These are phyloP conservation scores for Chloropsis hardwickii DNA, from an alignment of 2,113 vertebrate species.

Conservation along the genomic window DNA sequence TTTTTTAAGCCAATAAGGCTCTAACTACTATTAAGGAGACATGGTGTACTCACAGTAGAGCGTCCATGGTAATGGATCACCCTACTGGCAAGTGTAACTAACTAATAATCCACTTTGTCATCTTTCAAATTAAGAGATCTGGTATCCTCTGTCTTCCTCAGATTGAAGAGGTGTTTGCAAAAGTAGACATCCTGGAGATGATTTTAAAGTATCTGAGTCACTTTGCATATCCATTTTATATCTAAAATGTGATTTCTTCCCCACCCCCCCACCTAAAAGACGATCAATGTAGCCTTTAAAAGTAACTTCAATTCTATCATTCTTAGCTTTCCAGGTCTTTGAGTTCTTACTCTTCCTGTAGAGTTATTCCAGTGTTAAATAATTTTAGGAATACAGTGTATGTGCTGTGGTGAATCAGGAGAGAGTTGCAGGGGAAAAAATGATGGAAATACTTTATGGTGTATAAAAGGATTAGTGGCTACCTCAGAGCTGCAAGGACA, in stretches of 20 bases:
- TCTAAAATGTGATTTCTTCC: neutral
- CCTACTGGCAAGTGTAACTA: conserved; percentile 29
- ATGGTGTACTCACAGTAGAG: conserved; percentile 57
- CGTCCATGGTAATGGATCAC: conserved; percentile 10
- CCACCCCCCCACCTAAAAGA: neutral
- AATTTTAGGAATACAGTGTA: neutral
- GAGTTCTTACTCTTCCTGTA: neutral
- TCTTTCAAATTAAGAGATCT: conserved; percentile 41
- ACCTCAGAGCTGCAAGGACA: neutral
- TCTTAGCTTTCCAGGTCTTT: neutral
- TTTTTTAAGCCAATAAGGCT: conserved; percentile 72
- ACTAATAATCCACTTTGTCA: conserved; percentile 47
- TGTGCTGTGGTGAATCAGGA: neutral
- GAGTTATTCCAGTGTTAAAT: neutral
- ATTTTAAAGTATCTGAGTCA: neutral
- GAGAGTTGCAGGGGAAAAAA: neutral
- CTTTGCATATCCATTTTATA: neutral
- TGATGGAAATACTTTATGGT: neutral
- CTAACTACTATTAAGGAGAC: conserved; percentile 65
- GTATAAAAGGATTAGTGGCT: neutral
- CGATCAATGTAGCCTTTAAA: neutral
- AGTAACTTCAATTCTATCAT: neutral
- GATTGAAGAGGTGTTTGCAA: neutral
- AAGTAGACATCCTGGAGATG: neutral
- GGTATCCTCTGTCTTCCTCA: neutral